Evolutionary conservation across 2,797 vertebrate genomes (phyloP).

Genomic region (Chrosomus eos): DNA sequence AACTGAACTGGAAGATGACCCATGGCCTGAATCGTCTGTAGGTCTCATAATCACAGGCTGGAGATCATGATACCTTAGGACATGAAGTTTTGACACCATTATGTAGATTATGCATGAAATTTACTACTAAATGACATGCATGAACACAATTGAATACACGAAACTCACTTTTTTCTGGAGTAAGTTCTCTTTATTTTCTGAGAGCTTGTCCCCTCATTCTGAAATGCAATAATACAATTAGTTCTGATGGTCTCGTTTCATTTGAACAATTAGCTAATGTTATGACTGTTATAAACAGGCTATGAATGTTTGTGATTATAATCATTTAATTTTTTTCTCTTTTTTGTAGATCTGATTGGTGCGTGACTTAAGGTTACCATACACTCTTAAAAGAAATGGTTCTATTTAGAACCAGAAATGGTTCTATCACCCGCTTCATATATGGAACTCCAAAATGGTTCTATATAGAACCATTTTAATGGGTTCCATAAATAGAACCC

Average conservation of each 20-base stretch:
- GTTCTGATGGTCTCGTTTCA: background rate
- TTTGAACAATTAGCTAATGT: background rate
- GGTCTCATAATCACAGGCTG: slow-evolving; percentile 69
- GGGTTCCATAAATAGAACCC: no score
- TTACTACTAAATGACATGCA: background rate
- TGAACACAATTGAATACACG: background rate
- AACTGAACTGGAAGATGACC: slow-evolving; percentile 55
- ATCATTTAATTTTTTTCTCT: no score
- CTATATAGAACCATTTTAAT: no score
- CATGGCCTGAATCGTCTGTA: slow-evolving; percentile 63
- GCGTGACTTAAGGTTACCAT: no score
- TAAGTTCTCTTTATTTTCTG: slow-evolving; percentile 73
- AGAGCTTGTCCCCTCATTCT: slow-evolving; percentile 65
- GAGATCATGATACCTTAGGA: slow-evolving; percentile 73
- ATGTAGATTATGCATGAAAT: background rate
- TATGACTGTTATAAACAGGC: background rate
- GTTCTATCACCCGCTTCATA: no score
- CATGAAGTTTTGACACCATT: background rate
- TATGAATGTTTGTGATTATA: background rate
- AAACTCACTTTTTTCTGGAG: slow-evolving; percentile 72
- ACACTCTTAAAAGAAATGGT: no score
- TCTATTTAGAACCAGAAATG: no score
- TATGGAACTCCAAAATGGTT: no score
- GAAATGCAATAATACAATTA: slow-evolving; percentile 54
- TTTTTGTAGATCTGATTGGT: no score